Evolutionary conservation across 2,113 vertebrate species (phyloP), one percentile per base, ranked within the genome.

Genomic region (Scophthalmus maximus): DNA sequence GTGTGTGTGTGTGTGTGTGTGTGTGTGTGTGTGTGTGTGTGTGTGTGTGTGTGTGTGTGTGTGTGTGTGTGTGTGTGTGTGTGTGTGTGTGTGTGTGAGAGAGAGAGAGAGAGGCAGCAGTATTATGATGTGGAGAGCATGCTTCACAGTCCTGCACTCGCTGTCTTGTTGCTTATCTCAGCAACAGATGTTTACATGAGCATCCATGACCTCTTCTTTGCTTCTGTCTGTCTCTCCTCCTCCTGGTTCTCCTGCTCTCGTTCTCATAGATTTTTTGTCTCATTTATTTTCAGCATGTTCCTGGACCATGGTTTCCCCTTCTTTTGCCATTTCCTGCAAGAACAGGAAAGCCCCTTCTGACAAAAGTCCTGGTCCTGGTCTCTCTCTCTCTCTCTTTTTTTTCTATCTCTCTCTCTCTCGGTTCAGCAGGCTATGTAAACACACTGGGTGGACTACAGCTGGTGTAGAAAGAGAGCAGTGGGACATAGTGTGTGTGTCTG

Each of bases 351-450:
- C 71, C 72, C 84, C 83, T 81, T 82, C 34, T 76, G 78, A 82
- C 68, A 64, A 78, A 81, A n/a, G n/a, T n/a, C n/a, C n/a, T 76
- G 76, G 72, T 73, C 34, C 20, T 20, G 40, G 49, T 68, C 71
- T 15, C 47, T 49, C 22, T 49, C 46, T 49, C 49, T 27, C 18
- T 50, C 72, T 46, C 56, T 20, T 62, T 64, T 23, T 51, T 62
- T 60, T 47, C 59, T 46, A 29, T 32, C 47, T 42, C 49, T 32
- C 51, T 3, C 25, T 62, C 64, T 49, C 29, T 29, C 17, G 67
- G 73, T 88, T 85, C 85, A 88, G 64, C 63, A 60, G 78, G 64
- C 89, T 84, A 71, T 84, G 83, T 89, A 91, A 92, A 92, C 88
- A 89, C 85, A 38, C 50, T 60, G 77, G 68, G 67, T 47, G 84